These are phyloP conservation scores for Drosophila paulistorum DNA, from an alignment of 1,140 invertebrate genomes.

Conservation along the genomic window DNA sequence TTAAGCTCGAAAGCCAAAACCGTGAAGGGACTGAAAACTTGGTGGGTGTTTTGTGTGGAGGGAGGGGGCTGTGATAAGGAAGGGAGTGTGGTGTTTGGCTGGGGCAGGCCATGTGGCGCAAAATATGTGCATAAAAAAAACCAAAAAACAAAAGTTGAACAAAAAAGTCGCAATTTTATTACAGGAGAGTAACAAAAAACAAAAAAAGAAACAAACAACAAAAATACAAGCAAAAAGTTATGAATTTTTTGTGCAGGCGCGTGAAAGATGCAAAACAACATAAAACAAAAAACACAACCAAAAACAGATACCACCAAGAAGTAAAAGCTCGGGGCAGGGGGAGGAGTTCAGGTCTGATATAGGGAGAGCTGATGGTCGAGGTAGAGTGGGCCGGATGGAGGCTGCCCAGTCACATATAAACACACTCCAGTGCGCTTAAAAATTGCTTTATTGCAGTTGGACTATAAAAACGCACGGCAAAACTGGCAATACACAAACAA, in stretches of 20 bases:
- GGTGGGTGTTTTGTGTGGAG: background rate
- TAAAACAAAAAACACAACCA: constrained; percentile 38
- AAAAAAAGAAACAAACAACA: constrained; percentile 37
- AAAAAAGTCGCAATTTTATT: constrained; percentile 76
- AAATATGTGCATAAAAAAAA: constrained; percentile 76
- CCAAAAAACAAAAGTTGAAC: constrained; percentile 51
- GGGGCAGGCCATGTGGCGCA: constrained; percentile 71
- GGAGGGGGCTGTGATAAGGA: background rate
- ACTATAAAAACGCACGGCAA: constrained; percentile 79
- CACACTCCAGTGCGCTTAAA: constrained; percentile 80
- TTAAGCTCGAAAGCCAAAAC: constrained; percentile 52
- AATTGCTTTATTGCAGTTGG: constrained; percentile 80
- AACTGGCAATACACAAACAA: constrained; percentile 21
- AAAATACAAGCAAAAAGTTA: constrained; percentile 72
- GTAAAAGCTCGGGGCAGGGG: constrained; percentile 27
- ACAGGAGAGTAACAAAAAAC: constrained; percentile 42
- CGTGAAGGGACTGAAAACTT: constrained; percentile 15
- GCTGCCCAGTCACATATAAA: constrained; percentile 76
- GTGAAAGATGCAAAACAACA: constrained; percentile 74
- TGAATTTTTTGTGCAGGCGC: constrained; percentile 81
- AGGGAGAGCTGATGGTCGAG: constrained; percentile 4
- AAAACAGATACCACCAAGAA: constrained; percentile 51
- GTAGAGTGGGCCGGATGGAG: background rate
- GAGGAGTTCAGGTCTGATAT: constrained; percentile 19
- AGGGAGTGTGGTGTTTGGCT: constrained; percentile 24